Percentiles rank a stretch among this genome's conserved stretches.
These are phyloP conservation scores for Malacoraja senta DNA, from an alignment of 2,797 vertebrate species.

Conservation along the genomic window DNA sequence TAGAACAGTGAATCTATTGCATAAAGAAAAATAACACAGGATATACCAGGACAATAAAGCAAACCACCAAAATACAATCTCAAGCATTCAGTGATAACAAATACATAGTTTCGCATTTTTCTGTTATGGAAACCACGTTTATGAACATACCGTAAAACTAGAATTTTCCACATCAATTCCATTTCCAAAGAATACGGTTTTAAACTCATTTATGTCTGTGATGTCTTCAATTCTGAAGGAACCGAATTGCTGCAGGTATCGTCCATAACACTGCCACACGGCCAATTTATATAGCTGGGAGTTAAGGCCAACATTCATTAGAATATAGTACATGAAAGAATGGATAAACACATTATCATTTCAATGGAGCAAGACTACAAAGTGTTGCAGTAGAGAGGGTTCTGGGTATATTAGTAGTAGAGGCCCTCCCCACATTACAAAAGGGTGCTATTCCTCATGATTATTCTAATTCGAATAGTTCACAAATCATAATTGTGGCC, in stretches of 20 bases:
- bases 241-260: constrained; percentile 65
- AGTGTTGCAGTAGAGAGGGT: too few relatives aligned
- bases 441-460: too few relatives aligned
- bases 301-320: constrained; percentile 23
- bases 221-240: constrained; percentile 57
- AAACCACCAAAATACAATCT: neutral
- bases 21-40: constrained; percentile 41
- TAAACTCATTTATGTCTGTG: constrained; percentile 64
- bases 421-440: too few relatives aligned
- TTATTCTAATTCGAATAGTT: too few relatives aligned
- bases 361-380: too few relatives aligned
- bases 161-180: constrained; percentile 66
- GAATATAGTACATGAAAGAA: neutral
- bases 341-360: too few relatives aligned
- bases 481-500: too few relatives aligned
- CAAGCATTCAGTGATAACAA: neutral
- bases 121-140: neutral
- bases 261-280: constrained; percentile 75
- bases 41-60: neutral
- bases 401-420: too few relatives aligned
- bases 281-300: constrained; percentile 77
- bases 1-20: neutral
- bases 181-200: constrained; percentile 69
- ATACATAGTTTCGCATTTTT: neutral
- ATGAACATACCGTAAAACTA: constrained; percentile 57